Evolutionary conservation across 2,113 vertebrate species (phyloP), one percentile per base, ranked within the genome.

Genomic region (Chionomys nivalis): DNA sequence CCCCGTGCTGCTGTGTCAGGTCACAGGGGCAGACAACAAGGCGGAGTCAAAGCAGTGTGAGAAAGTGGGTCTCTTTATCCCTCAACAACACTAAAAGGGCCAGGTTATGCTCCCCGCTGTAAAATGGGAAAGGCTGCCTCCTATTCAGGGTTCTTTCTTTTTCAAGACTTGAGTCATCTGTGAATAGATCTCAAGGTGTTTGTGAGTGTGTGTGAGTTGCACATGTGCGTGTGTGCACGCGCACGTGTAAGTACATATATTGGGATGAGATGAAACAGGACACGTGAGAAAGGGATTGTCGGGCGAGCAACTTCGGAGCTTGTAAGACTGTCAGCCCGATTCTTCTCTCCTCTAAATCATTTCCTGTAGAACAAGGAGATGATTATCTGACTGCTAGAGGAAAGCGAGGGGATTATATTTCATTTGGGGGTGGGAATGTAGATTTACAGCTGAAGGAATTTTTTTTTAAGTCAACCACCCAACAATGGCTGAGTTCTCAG

Each of bases 311-410:
- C 97, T 97, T 96, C 93, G 55, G 83, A 97, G 96, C 83, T 52
- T 81, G 89, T 95, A 7, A 0, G 44, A 87, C 89, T 98, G 95
- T 97, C 76, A n/a, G 93, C 89, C 83, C 89, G 94, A 86, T 98
- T 97, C 95, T 96, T 98, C 96, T 97, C 94, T 97, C 82, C 96
- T 96, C 90, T 96, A 95, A 98, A 98, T 97, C 93, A 97, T 93
- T 97, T 97, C 76, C 94, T 5, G 16, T 96, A 96, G 96, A 97
- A 97, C 96, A 97, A 98, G 97, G 95, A 97, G 96, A 98, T 98
- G 96, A 97, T 97, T 97, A 97, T 98, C 96, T 97, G 94, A 44
- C 97, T 96, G 87, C 95, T 96, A 87, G 96, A 95, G 95, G 94
- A 97, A 97, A 95, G 97, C 26, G 2, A 0, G 88, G 91, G 89